Percentiles rank a stretch among this genome's conserved stretches.
These are phyloP conservation scores for Halcyon badia DNA, from an alignment of 2,797 vertebrate species.

Conservation along the genomic window DNA sequence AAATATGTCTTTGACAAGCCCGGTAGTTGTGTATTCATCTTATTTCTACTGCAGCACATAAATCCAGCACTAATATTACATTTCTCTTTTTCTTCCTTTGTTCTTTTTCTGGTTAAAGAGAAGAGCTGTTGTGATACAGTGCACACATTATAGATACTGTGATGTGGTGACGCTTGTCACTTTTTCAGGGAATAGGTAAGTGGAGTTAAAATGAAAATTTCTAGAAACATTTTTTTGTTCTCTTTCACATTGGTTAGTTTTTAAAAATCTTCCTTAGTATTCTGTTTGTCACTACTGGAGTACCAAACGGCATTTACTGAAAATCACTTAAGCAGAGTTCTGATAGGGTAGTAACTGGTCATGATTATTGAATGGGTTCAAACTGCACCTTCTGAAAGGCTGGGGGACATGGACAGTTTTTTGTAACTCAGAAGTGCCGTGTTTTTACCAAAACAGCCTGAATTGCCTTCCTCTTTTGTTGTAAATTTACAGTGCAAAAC, in stretches of 20 bases:
- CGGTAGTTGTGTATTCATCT: slow-evolving; percentile 41
- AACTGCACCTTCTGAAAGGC: background rate
- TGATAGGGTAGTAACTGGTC: background rate
- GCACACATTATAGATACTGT: background rate
- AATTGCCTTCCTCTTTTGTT: background rate
- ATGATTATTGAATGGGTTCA: background rate
- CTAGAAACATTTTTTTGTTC: slow-evolving; percentile 5
- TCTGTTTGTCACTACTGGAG: background rate
- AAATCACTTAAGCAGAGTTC: background rate
- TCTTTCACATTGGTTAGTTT: background rate
- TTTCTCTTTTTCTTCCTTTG: slow-evolving; percentile 47
- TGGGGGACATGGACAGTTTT: background rate
- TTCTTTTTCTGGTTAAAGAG: slow-evolving; percentile 34
- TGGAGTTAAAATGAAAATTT: slow-evolving; percentile 38
- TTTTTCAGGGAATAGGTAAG: slow-evolving; percentile 31
- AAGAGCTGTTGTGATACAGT: slow-evolving; percentile 21
- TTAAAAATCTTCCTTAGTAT: background rate
- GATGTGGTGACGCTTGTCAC: slow-evolving; percentile 12
- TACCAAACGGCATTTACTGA: background rate
- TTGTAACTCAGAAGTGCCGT: background rate
- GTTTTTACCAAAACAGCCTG: background rate
- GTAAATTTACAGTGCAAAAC: background rate
- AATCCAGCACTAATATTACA: slow-evolving; percentile 23
- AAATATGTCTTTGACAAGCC: slow-evolving; percentile 41
- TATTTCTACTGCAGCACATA: slow-evolving; percentile 30